A percentile compares a stretch with the other conserved stretches of the same genome.
phyloP scores from a whole-genome alignment of 2,888 invertebrate genomes.

The Sinhomidia bicolor region DNA sequence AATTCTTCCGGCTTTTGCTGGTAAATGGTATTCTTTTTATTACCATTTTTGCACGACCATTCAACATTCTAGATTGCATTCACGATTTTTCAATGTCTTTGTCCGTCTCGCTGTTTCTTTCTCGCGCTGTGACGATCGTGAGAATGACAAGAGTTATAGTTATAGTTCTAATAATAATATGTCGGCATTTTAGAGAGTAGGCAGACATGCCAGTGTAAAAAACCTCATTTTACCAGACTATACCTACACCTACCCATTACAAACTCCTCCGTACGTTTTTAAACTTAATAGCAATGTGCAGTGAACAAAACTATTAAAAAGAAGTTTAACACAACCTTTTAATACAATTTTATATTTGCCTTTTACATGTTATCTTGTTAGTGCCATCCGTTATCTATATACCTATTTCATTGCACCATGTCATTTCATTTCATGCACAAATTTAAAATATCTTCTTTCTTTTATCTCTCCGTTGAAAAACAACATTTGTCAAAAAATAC shows the following conservation, averaged over 20 bases:
- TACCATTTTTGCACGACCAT: slow-evolving; percentile 46
- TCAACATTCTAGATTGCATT: slow-evolving; percentile 24
- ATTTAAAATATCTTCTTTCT: no score
- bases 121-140: slow-evolving; percentile 33
- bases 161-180: no score
- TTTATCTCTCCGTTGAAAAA: neutral
- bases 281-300: slow-evolving; percentile 9
- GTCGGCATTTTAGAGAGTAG: slow-evolving; percentile 5
- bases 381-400: neutral
- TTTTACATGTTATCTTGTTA: neutral
- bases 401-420: slow-evolving; percentile 8
- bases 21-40: slow-evolving; percentile 29
- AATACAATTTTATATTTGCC: neutral
- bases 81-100: slow-evolving; percentile 49
- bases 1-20: slow-evolving; percentile 28
- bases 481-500: neutral
- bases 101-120: neutral
- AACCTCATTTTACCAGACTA: slow-evolving; percentile 3
- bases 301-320: slow-evolving; percentile 6
- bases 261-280: neutral
- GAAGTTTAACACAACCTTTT: neutral
- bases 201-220: neutral
- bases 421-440: no score
- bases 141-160: slow-evolving; percentile 36
- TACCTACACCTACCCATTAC: neutral